Conservation (phyloP, 2,888 invertebrate species). For the Sylvicola cinctus region DNA sequence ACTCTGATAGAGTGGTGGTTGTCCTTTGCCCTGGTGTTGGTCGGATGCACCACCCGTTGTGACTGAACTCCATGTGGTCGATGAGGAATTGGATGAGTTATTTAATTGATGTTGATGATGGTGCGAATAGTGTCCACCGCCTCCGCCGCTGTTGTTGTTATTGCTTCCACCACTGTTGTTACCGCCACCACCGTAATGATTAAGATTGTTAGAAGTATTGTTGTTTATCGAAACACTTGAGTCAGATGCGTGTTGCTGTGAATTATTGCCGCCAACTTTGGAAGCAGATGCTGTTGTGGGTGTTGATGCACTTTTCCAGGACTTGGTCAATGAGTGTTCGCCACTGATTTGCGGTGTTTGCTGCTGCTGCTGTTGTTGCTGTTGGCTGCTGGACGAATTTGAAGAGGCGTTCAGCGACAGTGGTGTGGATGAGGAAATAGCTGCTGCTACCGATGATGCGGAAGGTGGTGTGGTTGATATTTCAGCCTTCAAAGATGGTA, state of each 20-base stretch:
- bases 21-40: constrained; percentile 10
- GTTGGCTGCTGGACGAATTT: constrained; percentile 10
- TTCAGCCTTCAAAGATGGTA: constrained; percentile 98
- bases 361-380: constrained; percentile 12
- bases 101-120: not conserved
- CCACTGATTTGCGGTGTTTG: constrained; percentile 13
- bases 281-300: constrained; percentile 12
- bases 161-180: not conserved
- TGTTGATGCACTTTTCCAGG: no score
- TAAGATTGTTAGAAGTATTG: not conserved
- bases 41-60: constrained; percentile 26
- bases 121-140: not conserved
- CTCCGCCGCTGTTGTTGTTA: constrained; percentile 2
- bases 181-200: not conserved
- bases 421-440: constrained; percentile 16
- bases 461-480: constrained; percentile 29
- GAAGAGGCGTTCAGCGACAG: constrained; percentile 9
- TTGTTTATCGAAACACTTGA: not conserved
- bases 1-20: constrained; percentile 53
- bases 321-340: no score
- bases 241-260: constrained; percentile 4
- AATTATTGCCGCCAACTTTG: constrained; percentile 11
- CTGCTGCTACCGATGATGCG: constrained; percentile 14
- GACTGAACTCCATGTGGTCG: constrained; percentile 38
- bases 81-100: constrained; percentile 15